These are phyloP conservation scores for Euplagia quadripunctaria DNA, from an alignment of 2,888 invertebrate genomes.

Conservation along the genomic window DNA sequence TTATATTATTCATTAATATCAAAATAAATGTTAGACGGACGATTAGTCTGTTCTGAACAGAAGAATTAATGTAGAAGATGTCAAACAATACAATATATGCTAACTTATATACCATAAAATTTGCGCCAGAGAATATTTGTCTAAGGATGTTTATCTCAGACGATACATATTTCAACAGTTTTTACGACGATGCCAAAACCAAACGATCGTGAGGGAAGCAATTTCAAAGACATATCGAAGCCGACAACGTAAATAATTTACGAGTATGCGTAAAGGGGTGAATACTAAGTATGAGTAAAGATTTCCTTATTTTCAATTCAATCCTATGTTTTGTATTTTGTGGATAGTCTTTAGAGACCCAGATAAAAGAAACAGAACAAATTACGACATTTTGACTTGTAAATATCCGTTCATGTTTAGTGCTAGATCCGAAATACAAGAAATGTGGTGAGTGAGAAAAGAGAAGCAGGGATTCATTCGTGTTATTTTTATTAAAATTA, in stretches of 20 bases:
- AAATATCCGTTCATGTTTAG: background rate
- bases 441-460: background rate
- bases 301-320: slow-evolving; percentile 25
- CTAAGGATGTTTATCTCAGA: slow-evolving; percentile 14
- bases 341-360: background rate
- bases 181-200: slow-evolving; percentile 14
- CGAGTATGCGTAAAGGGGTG: slow-evolving; percentile 23
- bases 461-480: too few species aligned
- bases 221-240: slow-evolving; percentile 27
- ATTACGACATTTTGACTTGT: background rate
- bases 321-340: background rate
- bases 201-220: slow-evolving; percentile 30
- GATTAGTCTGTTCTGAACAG: background rate
- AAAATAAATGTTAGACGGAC: background rate
- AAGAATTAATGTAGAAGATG: background rate
- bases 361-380: background rate
- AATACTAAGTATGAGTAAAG: slow-evolving; percentile 25
- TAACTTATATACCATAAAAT: slow-evolving; percentile 4
- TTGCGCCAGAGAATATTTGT: slow-evolving; percentile 4
- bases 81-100: slow-evolving; percentile 4
- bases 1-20: background rate
- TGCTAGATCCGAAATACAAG: background rate
- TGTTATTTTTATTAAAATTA: too few species aligned
- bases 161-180: slow-evolving; percentile 24
- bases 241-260: slow-evolving; percentile 29